phyloP scores from a whole-genome alignment of 1,140 invertebrate species.

The Drosophila jambulina region DNA sequence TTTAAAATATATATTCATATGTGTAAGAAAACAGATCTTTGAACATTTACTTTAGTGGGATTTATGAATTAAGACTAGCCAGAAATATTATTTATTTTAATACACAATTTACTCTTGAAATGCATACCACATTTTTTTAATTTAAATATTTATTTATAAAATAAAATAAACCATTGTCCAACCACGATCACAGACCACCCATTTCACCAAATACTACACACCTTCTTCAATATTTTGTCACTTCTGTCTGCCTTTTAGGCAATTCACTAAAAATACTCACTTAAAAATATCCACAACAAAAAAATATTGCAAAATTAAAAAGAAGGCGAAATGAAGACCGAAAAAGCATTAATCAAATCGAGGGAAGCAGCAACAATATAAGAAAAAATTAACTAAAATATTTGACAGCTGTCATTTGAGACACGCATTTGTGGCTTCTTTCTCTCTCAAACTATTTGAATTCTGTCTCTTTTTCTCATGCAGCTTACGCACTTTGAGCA shows the following conservation, averaged over 20 bases:
- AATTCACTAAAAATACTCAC: slow-evolving; percentile 28
- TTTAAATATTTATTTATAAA: background rate
- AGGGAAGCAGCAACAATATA: slow-evolving; percentile 15
- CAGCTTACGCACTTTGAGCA: slow-evolving; percentile 75
- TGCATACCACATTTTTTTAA: no score
- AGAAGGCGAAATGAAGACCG: slow-evolving; percentile 13
- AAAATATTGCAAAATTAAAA: slow-evolving; percentile 63
- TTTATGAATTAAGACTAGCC: no score
- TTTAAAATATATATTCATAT: no score
- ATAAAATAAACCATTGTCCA: background rate
- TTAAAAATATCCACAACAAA: slow-evolving; percentile 13
- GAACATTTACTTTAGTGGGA: background rate
- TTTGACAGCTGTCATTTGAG: slow-evolving; percentile 78
- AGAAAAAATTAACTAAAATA: slow-evolving; percentile 41
- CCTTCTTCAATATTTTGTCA: slow-evolving; percentile 45
- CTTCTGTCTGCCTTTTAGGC: slow-evolving; percentile 21
- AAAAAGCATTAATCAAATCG: slow-evolving; percentile 69
- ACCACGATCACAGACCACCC: slow-evolving; percentile 18
- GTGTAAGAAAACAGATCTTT: no score
- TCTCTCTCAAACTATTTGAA: slow-evolving; percentile 3
- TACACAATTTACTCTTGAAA: background rate
- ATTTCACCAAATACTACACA: background rate
- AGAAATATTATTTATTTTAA: background rate
- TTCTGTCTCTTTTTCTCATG: slow-evolving; percentile 29
- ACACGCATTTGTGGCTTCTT: slow-evolving; percentile 57